phyloP scores from a whole-genome alignment of 1,140 invertebrate species.

The Philotrypesis tridentata region DNA sequence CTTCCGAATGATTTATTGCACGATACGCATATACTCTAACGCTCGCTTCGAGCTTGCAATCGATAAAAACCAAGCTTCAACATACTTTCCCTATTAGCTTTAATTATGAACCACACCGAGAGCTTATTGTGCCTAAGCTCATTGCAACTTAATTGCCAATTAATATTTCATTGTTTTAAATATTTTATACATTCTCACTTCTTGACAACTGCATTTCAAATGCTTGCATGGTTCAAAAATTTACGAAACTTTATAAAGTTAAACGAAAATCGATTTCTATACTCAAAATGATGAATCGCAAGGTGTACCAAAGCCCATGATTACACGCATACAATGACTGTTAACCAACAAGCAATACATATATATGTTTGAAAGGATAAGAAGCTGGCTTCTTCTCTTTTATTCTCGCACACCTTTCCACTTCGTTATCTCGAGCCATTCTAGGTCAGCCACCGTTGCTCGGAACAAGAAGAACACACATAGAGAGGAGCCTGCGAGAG shows the following conservation, averaged over 20 bases:
- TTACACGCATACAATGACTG: too few relatives aligned
- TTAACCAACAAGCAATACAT: too few relatives aligned
- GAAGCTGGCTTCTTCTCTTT: slow-evolving; percentile 10
- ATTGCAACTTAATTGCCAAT: not conserved
- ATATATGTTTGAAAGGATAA: not conserved
- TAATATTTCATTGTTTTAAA: not conserved
- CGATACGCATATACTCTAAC: too few relatives aligned
- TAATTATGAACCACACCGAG: not conserved
- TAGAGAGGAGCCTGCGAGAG: not conserved
- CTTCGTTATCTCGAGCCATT: slow-evolving; percentile 61
- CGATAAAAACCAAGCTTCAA: not conserved
- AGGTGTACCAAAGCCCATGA: too few relatives aligned
- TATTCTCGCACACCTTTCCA: slow-evolving; percentile 61
- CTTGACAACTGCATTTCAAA: too few relatives aligned
- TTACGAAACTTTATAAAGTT: too few relatives aligned
- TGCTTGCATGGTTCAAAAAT: too few relatives aligned
- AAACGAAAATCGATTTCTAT: too few relatives aligned
- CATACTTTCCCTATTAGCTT: not conserved
- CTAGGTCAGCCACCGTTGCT: slow-evolving; percentile 57
- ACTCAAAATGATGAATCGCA: too few relatives aligned
- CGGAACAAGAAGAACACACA: slow-evolving; percentile 30
- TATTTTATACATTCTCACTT: too few relatives aligned
- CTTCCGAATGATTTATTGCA: too few relatives aligned
- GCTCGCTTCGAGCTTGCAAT: not conserved
- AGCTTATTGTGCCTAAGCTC: not conserved